Evolutionary conservation across 2,888 invertebrate species (phyloP), one percentile per base, ranked within the genome.

Genomic region (Philereme transversata): DNA sequence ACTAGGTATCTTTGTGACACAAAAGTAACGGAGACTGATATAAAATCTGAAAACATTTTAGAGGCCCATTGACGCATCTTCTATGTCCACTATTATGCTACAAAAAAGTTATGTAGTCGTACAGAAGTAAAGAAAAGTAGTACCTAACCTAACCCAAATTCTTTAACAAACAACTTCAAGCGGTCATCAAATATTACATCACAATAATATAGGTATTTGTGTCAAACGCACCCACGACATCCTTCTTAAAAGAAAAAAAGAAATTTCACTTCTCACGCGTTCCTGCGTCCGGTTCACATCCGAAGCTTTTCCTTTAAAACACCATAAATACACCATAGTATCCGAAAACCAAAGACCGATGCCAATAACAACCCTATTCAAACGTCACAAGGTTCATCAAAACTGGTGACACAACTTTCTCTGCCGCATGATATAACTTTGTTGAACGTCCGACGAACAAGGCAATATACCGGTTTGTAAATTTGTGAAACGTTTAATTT

Each of bases 221-320:
- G 87, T 81, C 87, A 82, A 74, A 75, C 75, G 76, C 81, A 80
- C 83, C 81, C 75, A 80, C 76, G 74, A 76, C 86, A 86, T 90
- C 89, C 88, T 90, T 79, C 80, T 77, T 78, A 80, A 81, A 84
- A 80, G 75, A 77, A 79, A 81, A 22, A 81, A 82, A 76, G 79
- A 84, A 87, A 85, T 88, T 87, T 90, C 86, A 84, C 86, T 87
- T 87, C 83, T 79, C 85, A 84, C 81, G 78, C 77, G 78, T 82
- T 83, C 86, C 84, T 82, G 85, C 77, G 85, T 90, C 88, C 89
- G 88, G 88, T 87, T 90, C 78, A 82, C 82, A 84, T 87, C 83
- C 81, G 77, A 76, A 79, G 84, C 85, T 88, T 90, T 89, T 88
- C 88, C 85, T 87, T 87, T 83, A 82, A 80, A 82, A 76, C 78